A percentile compares a stretch with the other conserved stretches of the same genome.
Evolutionary conservation across 2,888 invertebrate species (phyloP).

Genomic region (Catonia carolina): DNA sequence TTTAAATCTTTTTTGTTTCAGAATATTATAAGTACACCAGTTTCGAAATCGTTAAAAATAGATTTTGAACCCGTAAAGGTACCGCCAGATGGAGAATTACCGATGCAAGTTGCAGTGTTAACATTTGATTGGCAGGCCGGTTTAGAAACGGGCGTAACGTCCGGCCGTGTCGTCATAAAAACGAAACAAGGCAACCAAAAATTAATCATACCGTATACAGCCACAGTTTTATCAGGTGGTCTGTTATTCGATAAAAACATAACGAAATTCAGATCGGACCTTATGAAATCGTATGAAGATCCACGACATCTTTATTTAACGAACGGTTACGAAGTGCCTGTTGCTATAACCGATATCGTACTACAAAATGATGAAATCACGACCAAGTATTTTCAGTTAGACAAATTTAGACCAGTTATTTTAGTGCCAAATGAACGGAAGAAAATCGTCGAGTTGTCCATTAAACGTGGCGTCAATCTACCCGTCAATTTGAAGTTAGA

Average conservation of each 20-base stretch:
- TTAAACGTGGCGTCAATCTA: conserved; percentile 47
- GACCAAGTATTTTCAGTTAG: conserved; percentile 53
- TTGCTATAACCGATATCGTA: conserved; percentile 65
- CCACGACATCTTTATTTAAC: conserved; percentile 55
- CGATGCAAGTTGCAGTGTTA: conserved; percentile 58
- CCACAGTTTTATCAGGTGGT: conserved; percentile 53
- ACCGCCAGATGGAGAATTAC: conserved; percentile 55
- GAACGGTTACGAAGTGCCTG: conserved; percentile 65
- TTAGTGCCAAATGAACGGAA: conserved; percentile 53
- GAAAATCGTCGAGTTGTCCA: conserved; percentile 51
- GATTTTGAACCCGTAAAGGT: conserved; percentile 60
- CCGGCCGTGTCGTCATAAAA: conserved; percentile 51
- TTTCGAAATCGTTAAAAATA: conserved; percentile 58
- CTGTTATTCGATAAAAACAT: conserved; percentile 50
- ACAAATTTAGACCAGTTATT: conserved; percentile 54
- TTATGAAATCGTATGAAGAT: conserved; percentile 30
- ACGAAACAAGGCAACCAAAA: conserved; percentile 42
- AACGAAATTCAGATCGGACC: conserved; percentile 38
- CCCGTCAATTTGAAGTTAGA: conserved; percentile 52
- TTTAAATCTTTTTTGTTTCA: conserved; percentile 39
- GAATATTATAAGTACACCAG: conserved; percentile 52
- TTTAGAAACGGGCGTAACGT: conserved; percentile 49
- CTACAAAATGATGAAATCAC: conserved; percentile 50
- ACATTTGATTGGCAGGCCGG: conserved; percentile 60
- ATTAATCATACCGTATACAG: conserved; percentile 58